Conservation (phyloP, 2,888 invertebrate genomes). For the Tolmerus cingulatus region DNA sequence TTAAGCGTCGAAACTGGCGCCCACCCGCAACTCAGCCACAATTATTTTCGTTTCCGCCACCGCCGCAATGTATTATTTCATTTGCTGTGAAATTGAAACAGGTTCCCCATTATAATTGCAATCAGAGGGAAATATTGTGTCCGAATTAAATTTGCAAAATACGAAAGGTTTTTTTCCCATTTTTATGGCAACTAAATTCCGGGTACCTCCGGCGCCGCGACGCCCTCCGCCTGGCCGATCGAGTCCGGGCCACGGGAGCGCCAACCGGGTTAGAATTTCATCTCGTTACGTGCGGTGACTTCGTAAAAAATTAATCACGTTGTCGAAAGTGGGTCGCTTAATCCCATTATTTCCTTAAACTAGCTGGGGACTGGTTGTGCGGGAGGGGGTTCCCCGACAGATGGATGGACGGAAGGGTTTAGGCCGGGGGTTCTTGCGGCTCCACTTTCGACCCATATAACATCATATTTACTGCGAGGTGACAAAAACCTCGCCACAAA, state of each 20-base stretch:
- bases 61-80: background rate
- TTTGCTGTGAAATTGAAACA: background rate
- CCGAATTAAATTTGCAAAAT: background rate
- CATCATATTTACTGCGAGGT: background rate
- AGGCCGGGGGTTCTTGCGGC: background rate
- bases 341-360: background rate
- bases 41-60: background rate
- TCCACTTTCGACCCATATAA: background rate
- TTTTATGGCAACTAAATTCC: background rate
- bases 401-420: background rate
- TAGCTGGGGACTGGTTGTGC: background rate
- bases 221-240: background rate
- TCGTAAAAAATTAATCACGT: conserved; percentile 3
- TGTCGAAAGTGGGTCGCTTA: conserved; percentile 3
- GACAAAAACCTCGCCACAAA: background rate
- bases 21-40: background rate
- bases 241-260: background rate
- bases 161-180: background rate
- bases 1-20: background rate
- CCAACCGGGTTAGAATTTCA: background rate
- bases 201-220: background rate
- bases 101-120: background rate
- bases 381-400: background rate
- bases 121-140: background rate
- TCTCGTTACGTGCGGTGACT: background rate